Conservation (phyloP, 2,888 invertebrate species). For the Platynereis dumerilii region DNA sequence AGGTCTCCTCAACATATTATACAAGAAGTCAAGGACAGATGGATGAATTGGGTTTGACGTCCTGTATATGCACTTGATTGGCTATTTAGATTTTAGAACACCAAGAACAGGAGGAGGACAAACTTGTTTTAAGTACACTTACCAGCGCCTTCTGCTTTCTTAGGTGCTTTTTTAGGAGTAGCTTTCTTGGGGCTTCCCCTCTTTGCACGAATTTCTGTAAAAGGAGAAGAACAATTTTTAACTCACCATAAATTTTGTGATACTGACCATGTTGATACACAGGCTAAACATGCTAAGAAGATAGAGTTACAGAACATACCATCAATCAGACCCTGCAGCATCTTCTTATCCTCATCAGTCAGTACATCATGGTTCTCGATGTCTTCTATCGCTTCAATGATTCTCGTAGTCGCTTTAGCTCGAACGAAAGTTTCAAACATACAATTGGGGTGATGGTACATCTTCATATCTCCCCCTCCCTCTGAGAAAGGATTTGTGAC, state of each 20-base stretch:
- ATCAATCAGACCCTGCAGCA: conserved; percentile 72
- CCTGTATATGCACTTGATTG: too few species aligned
- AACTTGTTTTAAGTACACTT: not conserved
- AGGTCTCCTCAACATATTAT: too few species aligned
- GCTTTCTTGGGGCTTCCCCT: conserved; percentile 19
- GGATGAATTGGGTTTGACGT: too few species aligned
- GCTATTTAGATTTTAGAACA: too few species aligned
- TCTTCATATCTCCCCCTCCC: conserved; percentile 79
- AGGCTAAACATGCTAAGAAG: too few species aligned
- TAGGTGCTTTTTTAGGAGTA: conserved; percentile 30
- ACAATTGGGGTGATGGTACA: conserved; percentile 81
- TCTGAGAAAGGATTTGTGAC: conserved; percentile 78
- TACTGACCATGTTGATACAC: too few species aligned
- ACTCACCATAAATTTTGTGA: too few species aligned
- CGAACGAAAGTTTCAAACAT: conserved; percentile 79
- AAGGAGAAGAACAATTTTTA: too few species aligned
- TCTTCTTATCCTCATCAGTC: conserved; percentile 72
- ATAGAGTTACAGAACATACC: too few species aligned
- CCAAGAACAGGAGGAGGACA: conserved; percentile 8
- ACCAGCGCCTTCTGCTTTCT: conserved; percentile 16
- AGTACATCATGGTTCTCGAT: conserved; percentile 79
- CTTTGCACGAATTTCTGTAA: not conserved
- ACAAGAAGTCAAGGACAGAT: too few species aligned
- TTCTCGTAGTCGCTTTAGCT: conserved; percentile 81
- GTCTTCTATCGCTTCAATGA: conserved; percentile 80